phyloP scores from a whole-genome alignment of 2,888 invertebrate genomes.

The Athripsodes cinereus region DNA sequence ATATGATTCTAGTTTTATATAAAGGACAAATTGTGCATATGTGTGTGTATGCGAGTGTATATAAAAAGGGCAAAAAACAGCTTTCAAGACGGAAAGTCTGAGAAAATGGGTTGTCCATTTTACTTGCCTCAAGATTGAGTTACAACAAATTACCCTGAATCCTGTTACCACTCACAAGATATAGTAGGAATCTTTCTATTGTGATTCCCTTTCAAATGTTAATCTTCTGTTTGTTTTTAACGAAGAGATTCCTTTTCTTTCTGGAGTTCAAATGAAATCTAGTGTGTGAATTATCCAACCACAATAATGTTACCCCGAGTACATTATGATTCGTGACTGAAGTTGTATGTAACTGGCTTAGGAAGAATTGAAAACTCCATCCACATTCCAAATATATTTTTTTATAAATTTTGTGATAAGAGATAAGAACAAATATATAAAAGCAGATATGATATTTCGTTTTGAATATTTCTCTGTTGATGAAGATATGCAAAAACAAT shows the following conservation, averaged over 20 bases:
- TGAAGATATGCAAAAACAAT: too few species aligned
- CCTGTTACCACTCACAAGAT: not conserved
- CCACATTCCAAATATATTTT: too few species aligned
- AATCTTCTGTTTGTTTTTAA: not conserved
- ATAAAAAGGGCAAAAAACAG: conserved; percentile 1
- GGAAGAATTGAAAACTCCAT: too few species aligned
- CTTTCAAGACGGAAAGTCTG: conserved; percentile 7
- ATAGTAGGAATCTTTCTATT: conserved; percentile 1
- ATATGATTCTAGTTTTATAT: conserved; percentile 13
- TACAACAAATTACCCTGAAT: conserved; percentile 15
- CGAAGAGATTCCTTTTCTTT: not conserved
- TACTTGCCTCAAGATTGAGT: conserved; percentile 13
- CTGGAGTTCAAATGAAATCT: too few species aligned
- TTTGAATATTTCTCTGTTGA: too few species aligned
- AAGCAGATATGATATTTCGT: too few species aligned
- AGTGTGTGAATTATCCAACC: too few species aligned
- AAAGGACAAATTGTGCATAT: conserved; percentile 10
- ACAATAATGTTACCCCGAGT: too few species aligned
- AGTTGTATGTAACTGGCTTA: too few species aligned
- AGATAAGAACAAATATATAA: too few species aligned
- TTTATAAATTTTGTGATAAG: too few species aligned
- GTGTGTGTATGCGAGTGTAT: not conserved
- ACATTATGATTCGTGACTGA: too few species aligned
- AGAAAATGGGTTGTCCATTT: conserved; percentile 8
- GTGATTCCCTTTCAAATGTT: not conserved